These are phyloP conservation scores for Actinia equina DNA, from an alignment of 64 coral and sea anemone species.

Conservation along the genomic window DNA sequence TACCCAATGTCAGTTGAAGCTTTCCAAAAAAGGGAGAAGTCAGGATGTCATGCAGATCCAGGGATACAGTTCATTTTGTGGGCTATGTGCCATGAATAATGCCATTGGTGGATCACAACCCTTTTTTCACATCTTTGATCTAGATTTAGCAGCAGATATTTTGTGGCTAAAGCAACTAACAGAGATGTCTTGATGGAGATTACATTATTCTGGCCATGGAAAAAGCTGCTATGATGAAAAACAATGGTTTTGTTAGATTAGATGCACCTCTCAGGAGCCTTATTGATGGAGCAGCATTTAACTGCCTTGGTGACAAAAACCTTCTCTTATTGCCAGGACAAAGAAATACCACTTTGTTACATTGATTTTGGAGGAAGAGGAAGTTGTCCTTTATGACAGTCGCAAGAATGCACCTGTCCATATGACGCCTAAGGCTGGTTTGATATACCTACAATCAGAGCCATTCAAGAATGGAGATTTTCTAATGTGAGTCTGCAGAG, in stretches of 20 bases:
- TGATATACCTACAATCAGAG: neutral
- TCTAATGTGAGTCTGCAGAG: neutral
- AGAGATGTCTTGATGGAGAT: neutral
- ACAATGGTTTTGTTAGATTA: neutral
- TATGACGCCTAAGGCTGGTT: neutral
- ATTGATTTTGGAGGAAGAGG: neutral
- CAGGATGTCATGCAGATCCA: neutral
- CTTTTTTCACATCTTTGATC: neutral
- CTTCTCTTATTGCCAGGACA: neutral
- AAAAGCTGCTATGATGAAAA: neutral
- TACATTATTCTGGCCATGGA: neutral
- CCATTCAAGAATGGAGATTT: neutral
- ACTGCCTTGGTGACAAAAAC: neutral
- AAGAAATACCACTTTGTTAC: neutral
- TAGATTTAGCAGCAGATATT: neutral
- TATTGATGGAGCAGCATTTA: neutral
- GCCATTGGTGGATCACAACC: neutral
- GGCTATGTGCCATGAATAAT: constrained; percentile 1
- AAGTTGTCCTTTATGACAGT: constrained; percentile 9
- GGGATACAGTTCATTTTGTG: constrained; percentile 4
- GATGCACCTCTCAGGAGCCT: neutral
- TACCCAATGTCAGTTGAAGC: neutral
- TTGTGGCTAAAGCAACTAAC: neutral
- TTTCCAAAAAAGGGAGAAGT: neutral
- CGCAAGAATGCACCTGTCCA: neutral